Base-by-base conservation (phyloP, 2,113 vertebrate species). In the Fukomys damarensis region DNA sequence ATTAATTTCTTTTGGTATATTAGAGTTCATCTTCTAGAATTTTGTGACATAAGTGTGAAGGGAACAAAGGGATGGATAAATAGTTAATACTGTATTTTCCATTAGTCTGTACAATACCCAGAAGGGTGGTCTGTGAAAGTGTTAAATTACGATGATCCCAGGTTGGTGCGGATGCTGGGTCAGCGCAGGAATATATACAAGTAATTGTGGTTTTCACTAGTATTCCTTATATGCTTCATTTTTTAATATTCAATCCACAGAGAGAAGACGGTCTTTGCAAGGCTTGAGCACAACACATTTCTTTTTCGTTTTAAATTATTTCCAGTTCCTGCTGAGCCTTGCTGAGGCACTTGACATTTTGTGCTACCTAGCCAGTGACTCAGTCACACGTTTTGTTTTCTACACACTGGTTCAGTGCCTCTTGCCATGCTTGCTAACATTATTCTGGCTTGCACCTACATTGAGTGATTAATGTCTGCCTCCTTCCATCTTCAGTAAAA, bases 321-420 rank as follows among this genome's bases (percentile, higher is more conserved):
- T 97, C 95, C 80, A 17, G 93, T 86, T 96, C 72, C 93, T 87
- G 58, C 41, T 68, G 66, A 94, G 38, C 1, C 0, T 86, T 86
- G n/a, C 89, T 80, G 65, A 82, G 54, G 46, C 58, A 68, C 80
- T 83, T 95, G 92, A 91, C 92, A 49, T 96, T 97, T 80, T 70
- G 35, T 38, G 59, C 54, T 80, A 24, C 26, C 35, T n/a, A 94
- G 74, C 26, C 84, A 24, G 52, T 65, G 7, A 76, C 68, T 94
- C 81, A 85, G 70, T 86, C 88, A 90, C 91, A 82, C 30, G 41
- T 83, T 96, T 80, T 81, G 63, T 56, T 93, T 90, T 35, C 65
- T 61, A 84, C 83, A 65, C 65, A 14, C 30, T 79, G 83, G 49
- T 68, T 72, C 49, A 43, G 56, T 52, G 74, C 82, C 35, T 92